Evolutionary conservation across 2,797 vertebrate species (phyloP).

Genomic region (Fistularia tabacaria): DNA sequence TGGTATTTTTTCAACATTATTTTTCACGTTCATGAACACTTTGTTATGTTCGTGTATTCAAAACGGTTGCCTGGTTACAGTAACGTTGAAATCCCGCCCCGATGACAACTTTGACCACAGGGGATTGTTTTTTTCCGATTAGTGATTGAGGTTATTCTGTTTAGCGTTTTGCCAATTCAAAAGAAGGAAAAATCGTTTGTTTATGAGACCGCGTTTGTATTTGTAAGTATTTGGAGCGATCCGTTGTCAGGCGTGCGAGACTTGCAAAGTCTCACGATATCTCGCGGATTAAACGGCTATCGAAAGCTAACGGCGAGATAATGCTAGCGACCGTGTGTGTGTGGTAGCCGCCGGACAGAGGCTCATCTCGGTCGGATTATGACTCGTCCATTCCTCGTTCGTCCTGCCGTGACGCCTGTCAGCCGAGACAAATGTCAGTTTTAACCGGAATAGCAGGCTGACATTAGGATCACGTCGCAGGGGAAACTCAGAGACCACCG

Average conservation of each 20-base stretch:
- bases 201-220: too few species aligned
- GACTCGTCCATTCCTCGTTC: too few species aligned
- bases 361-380: too few species aligned
- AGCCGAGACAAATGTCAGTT: slow-evolving; percentile 8
- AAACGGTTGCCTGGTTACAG: slow-evolving; percentile 51
- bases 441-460: slow-evolving; percentile 18
- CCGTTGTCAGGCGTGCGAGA: slow-evolving; percentile 19
- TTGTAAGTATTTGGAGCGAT: slow-evolving; percentile 23
- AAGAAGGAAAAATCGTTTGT: too few species aligned
- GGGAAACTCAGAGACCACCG: slow-evolving; percentile 9
- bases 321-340: too few species aligned
- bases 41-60: slow-evolving; percentile 32
- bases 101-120: slow-evolving; percentile 6
- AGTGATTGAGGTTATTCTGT: too few species aligned
- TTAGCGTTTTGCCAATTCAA: too few species aligned
- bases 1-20: slow-evolving; percentile 2
- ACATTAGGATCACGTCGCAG: slow-evolving; percentile 31
- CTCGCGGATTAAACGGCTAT: slow-evolving; percentile 36
- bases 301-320: slow-evolving; percentile 16
- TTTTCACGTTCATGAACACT: slow-evolving; percentile 17
- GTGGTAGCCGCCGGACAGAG: too few species aligned
- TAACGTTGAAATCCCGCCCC: slow-evolving; percentile 24
- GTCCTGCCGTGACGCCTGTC: not conserved
- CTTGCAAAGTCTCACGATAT: slow-evolving; percentile 58
- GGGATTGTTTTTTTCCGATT: too few species aligned